A percentile compares a stretch with the other conserved stretches of the same genome.
phyloP scores from a whole-genome alignment of 2,797 vertebrate species.

The Eulemur albifrons region DNA sequence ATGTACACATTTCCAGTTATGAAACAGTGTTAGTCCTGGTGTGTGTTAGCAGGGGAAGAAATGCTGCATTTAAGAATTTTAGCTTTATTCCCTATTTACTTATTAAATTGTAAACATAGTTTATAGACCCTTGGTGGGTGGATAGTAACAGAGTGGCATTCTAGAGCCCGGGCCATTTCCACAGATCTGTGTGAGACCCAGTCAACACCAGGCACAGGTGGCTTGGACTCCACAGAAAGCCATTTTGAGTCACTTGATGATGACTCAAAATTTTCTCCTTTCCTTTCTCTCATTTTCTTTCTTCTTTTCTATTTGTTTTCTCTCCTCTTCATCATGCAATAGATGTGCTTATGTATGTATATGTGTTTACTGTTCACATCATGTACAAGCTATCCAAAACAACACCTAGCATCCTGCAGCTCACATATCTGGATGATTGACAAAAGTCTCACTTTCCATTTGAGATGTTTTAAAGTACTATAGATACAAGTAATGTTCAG shows the following conservation, averaged over 20 bases:
- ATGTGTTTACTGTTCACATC: neutral
- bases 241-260: neutral
- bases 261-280: neutral
- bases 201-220: neutral
- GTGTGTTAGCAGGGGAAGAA: slow-evolving; percentile 38
- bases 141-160: neutral
- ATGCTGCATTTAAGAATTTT: neutral
- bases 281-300: neutral
- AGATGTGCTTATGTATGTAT: neutral
- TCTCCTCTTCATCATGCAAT: neutral
- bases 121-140: neutral
- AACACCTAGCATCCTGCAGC: neutral
- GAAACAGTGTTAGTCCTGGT: slow-evolving; percentile 34
- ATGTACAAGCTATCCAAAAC: neutral
- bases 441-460: neutral
- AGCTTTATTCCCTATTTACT: neutral
- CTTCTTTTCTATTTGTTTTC: neutral
- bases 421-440: neutral
- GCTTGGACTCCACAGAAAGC: neutral
- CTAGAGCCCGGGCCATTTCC: neutral
- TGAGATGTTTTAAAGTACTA: neutral
- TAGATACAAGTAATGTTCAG: neutral
- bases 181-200: neutral
- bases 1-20: slow-evolving; percentile 38
- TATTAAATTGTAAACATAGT: neutral